Conservation (phyloP, 2,888 invertebrate genomes). For the Phlogophora meticulosa region DNA sequence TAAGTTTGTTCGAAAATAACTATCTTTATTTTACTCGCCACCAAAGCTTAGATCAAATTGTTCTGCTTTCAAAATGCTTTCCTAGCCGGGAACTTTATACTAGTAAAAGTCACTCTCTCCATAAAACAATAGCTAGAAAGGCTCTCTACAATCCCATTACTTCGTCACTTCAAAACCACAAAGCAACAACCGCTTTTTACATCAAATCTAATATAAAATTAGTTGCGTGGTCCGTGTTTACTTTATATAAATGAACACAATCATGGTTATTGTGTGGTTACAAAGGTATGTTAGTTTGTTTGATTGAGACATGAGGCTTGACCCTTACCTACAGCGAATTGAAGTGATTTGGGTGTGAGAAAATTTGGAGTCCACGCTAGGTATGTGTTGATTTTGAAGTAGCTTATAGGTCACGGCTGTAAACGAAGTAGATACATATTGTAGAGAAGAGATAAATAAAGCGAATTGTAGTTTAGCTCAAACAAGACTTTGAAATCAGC, state of each 20-base stretch:
- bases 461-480: too few relatives aligned
- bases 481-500: too few relatives aligned
- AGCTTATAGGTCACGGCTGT: too few relatives aligned
- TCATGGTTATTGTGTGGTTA: constrained; percentile 38
- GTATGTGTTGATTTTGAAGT: constrained; percentile 7
- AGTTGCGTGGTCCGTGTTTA: constrained; percentile 41
- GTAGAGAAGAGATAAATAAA: too few relatives aligned
- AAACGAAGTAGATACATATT: too few relatives aligned
- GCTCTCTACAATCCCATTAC: neutral
- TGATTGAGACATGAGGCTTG: constrained; percentile 50
- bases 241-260: constrained; percentile 42
- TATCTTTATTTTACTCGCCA: too few relatives aligned
- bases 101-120: too few relatives aligned
- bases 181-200: constrained; percentile 30
- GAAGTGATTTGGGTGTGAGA: constrained; percentile 30
- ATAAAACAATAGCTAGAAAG: too few relatives aligned
- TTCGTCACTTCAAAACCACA: constrained; percentile 33
- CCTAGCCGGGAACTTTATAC: too few relatives aligned
- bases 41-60: too few relatives aligned
- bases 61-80: too few relatives aligned
- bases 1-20: too few relatives aligned
- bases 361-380: constrained; percentile 5
- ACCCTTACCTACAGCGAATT: constrained; percentile 22
- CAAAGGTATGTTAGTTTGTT: constrained; percentile 17
- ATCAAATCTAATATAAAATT: constrained; percentile 35